Conservation (phyloP, 2,797 vertebrate species). For the Caiman crocodilus region DNA sequence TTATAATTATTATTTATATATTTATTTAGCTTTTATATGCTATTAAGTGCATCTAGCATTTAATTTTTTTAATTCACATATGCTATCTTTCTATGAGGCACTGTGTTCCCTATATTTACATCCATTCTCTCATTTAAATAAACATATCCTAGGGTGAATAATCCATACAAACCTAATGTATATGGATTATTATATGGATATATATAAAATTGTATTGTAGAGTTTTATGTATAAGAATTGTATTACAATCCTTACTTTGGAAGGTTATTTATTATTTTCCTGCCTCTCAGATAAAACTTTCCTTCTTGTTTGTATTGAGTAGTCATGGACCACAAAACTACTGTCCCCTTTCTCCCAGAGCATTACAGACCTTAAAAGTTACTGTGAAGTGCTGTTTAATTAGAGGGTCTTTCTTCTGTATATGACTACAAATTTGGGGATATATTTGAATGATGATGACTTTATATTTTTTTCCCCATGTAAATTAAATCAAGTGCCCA, state of each 20-base stretch:
- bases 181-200: no score
- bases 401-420: neutral
- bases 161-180: neutral
- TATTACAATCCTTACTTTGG: neutral
- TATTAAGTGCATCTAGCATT: no score
- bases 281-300: neutral
- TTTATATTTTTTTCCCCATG: constrained; percentile 20
- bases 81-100: no score
- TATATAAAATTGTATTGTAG: no score
- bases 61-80: no score
- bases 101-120: no score
- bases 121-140: neutral
- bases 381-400: neutral
- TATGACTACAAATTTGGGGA: neutral
- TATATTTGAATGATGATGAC: neutral
- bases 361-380: neutral
- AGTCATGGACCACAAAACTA: no score
- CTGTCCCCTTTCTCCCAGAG: neutral
- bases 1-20: no score
- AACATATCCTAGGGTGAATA: neutral
- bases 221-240: no score
- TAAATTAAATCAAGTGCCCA: neutral
- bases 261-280: neutral
- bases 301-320: neutral
- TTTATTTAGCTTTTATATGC: no score